Percentiles rank a stretch among this genome's conserved stretches.
Evolutionary conservation across 2,113 vertebrate species (phyloP).

Genomic region (Cheilinus undulatus): DNA sequence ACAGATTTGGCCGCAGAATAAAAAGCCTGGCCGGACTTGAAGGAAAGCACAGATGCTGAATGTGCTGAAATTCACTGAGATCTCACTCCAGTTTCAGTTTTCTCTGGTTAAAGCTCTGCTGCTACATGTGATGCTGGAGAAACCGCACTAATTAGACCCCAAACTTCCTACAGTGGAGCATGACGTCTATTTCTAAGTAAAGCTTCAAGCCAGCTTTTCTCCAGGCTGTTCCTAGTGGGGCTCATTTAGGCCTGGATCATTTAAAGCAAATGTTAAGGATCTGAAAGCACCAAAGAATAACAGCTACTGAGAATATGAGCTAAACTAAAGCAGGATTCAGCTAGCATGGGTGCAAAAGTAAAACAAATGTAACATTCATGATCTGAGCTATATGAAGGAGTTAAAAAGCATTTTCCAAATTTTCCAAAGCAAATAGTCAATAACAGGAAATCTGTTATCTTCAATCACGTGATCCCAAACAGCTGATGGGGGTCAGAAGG

Average conservation of each 20-base stretch:
- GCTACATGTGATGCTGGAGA: constrained; percentile 9
- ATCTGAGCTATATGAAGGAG: too few species aligned
- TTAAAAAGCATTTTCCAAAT: too few species aligned
- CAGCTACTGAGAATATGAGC: too few species aligned
- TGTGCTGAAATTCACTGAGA: constrained; percentile 38
- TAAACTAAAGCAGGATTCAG: too few species aligned
- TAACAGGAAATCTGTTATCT: too few species aligned
- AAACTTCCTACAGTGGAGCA: neutral
- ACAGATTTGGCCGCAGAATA: constrained; percentile 27
- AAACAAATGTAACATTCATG: too few species aligned
- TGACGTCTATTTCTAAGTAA: neutral
- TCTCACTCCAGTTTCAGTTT: constrained; percentile 23
- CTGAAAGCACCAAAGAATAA: too few species aligned
- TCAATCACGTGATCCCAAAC: too few species aligned
- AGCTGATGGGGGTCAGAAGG: too few species aligned
- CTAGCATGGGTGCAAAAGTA: too few species aligned
- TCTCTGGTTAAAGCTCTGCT: constrained; percentile 12
- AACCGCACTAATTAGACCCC: constrained; percentile 24
- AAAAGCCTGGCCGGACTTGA: constrained; percentile 26
- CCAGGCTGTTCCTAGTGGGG: neutral
- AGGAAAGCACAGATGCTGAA: constrained; percentile 48
- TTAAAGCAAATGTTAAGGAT: too few species aligned
- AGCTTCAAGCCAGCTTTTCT: neutral
- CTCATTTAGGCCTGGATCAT: neutral
- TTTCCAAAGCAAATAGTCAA: too few species aligned